phyloP scores from a whole-genome alignment of 2,888 invertebrate species.

The Synergus gifuensis region DNA sequence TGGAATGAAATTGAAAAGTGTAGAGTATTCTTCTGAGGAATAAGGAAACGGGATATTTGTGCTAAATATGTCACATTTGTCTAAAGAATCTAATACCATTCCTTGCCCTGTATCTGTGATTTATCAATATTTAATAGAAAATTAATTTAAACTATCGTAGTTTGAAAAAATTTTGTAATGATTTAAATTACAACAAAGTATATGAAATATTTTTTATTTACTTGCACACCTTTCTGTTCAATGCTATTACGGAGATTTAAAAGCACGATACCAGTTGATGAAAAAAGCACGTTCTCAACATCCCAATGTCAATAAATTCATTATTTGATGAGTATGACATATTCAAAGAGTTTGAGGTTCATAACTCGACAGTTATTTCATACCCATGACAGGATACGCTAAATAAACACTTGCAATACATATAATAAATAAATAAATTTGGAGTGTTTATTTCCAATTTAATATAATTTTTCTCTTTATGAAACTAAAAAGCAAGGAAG shows the following conservation, averaged over 20 bases:
- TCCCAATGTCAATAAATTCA: not conserved
- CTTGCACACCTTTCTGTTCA: not conserved
- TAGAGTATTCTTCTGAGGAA: not conserved
- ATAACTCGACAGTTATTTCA: not conserved
- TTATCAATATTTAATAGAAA: not conserved
- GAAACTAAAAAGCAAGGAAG: too few species aligned
- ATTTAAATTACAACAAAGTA: too few species aligned
- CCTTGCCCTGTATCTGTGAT: not conserved
- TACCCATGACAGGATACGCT: not conserved
- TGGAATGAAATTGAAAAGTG: conserved; percentile 7
- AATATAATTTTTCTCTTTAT: too few species aligned
- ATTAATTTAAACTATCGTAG: too few species aligned
- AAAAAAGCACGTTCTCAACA: not conserved
- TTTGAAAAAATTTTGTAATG: too few species aligned
- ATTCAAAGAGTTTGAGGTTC: not conserved
- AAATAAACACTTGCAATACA: not conserved
- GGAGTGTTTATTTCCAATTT: too few species aligned
- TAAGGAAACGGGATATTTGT: not conserved
- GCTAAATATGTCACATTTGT: not conserved
- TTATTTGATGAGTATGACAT: not conserved
- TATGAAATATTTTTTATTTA: not conserved
- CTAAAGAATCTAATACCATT: not conserved
- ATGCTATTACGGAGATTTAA: not conserved
- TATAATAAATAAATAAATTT: too few species aligned
- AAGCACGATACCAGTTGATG: not conserved